Evolutionary conservation across 2,888 invertebrate species (phyloP).

Genomic region (Ormia ochracea): DNA sequence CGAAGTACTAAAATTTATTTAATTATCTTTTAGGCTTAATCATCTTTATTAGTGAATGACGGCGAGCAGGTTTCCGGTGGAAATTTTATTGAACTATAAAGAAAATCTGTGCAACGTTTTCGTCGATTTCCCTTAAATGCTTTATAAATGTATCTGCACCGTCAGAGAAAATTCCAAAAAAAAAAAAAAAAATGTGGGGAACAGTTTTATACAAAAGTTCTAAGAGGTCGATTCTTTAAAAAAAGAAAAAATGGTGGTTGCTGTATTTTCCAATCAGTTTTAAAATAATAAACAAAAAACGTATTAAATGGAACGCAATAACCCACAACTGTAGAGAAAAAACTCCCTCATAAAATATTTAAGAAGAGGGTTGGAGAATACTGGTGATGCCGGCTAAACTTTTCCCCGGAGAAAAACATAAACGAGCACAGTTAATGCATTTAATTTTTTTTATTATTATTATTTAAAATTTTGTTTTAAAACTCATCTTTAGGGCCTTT

Average conservation of each 20-base stretch:
- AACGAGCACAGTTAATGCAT: no score
- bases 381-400: not conserved
- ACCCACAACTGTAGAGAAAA: not conserved
- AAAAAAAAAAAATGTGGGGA: not conserved
- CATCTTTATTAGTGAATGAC: not conserved
- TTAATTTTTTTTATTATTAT: no score
- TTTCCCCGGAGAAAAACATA: no score
- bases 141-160: constrained; percentile 4
- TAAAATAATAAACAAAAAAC: constrained; percentile 18
- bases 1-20: not conserved
- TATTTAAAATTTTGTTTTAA: no score
- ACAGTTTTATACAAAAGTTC: not conserved
- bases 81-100: not conserved
- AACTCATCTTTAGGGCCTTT: no score
- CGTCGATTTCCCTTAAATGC: constrained; percentile 11
- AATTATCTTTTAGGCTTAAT: not conserved
- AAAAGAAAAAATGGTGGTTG: not conserved
- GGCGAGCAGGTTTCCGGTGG: not conserved
- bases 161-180: not conserved
- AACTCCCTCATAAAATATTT: not conserved
- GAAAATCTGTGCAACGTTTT: no score
- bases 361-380: not conserved
- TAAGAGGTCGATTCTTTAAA: not conserved
- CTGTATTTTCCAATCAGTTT: not conserved
- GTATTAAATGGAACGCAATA: not conserved